Evolutionary conservation across 2,797 vertebrate species (phyloP), one percentile per base, ranked within the genome.

Genomic region (Sebastiscus tertius): DNA sequence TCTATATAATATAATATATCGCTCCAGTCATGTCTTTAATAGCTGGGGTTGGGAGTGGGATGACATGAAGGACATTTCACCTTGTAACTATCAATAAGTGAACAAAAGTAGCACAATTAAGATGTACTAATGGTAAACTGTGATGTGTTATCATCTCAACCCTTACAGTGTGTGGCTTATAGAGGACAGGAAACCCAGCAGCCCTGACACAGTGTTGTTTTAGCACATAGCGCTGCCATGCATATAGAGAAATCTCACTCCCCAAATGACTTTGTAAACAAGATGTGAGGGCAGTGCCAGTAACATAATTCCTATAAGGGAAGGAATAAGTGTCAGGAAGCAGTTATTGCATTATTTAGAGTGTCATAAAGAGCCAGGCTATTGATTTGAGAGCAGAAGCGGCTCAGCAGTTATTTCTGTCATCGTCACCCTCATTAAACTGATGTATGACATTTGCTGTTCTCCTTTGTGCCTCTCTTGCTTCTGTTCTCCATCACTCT

Each of bases 331-430:
- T 93, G 94, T 95, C 94, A 92, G 89, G 88, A 84, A 81, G 91
- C 91, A 91, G 92, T 94, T 95, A 94, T 90, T 93, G 89, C 85
- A 87, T 95, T 95, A 95, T 95, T 96, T 95, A 95, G 90, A 91
- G 93, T 34, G 64, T 90, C 88, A 92, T 95, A 94, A 95, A 95
- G 90, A 91, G 79, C 82, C 86, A 79, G 88, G 82, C 93, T 94
- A 96, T 96, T 94, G 95, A 96, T 95, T 93, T 91, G 91, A 94
- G 90, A 94, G 91, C 90, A 93, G 88, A 94, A 92, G 93, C 79
- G 26, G 88, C 91, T 94, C 87, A 75, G 83, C 87, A 84, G 93
- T 95, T 95, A 94, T 94, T 94, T 94, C 89, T 95, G 95, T 95
- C 95, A 94, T 91, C 82, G 91, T 90, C 91, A 89, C 75, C 83